These are phyloP conservation scores for Alethe castanea DNA, from an alignment of 2,113 vertebrate species.

Conservation along the genomic window DNA sequence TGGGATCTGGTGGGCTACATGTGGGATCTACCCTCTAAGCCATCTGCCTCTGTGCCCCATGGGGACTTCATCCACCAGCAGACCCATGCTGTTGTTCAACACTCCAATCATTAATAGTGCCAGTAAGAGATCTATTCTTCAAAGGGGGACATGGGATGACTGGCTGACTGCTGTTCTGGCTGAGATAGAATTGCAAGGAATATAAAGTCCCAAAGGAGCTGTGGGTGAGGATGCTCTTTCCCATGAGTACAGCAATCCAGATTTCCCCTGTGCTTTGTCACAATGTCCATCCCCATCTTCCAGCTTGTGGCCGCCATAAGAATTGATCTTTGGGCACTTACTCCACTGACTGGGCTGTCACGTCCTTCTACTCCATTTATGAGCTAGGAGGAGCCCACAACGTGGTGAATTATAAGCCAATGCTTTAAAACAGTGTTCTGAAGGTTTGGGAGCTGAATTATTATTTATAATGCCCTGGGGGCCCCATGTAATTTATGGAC, in stretches of 20 bases:
- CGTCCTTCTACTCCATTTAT: not conserved
- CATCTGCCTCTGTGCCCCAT: not conserved
- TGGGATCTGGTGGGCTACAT: not conserved
- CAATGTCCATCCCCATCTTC: not conserved
- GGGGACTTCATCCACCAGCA: not conserved
- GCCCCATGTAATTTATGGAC: constrained; percentile 16
- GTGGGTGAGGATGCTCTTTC: not conserved
- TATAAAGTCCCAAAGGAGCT: not conserved
- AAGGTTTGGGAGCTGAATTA: constrained; percentile 43
- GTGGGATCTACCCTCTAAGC: not conserved
- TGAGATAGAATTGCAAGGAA: not conserved
- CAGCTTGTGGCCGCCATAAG: fast-evolving
- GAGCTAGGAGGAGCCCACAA: not conserved
- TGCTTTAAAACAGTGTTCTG: constrained; percentile 36
- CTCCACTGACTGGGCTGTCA: fast-evolving
- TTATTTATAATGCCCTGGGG: constrained; percentile 44
- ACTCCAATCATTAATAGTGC: not conserved
- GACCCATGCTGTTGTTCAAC: not conserved
- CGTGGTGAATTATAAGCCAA: not conserved
- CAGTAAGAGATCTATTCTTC: not conserved
- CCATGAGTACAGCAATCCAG: not conserved
- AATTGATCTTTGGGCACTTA: not conserved
- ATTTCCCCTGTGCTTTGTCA: not conserved
- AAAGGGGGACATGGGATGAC: not conserved
- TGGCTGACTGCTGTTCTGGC: not conserved